Base-by-base conservation (phyloP, 2,888 invertebrate species). In the Harpalus rufipes region DNA sequence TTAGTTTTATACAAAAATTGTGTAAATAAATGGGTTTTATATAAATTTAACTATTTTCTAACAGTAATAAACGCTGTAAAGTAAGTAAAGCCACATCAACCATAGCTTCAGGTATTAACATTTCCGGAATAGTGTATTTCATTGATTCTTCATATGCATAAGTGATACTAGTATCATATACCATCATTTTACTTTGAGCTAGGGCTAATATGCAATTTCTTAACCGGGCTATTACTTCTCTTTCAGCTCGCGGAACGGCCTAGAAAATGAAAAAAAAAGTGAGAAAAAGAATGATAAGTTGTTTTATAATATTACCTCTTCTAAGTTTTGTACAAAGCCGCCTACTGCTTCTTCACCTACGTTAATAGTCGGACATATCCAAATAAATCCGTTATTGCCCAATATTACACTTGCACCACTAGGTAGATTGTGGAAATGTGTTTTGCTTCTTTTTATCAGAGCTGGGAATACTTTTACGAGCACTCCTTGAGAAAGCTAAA, bases 371-470 rank as follows among this genome's bases (percentile, higher is more conserved):
- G 97, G 96, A 85, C 95, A 95, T 85, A 99, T 95, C 98, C 98
- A 99, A 86, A 99, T 95, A 88, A 95, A 98, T 0, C 99, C 99
- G 91, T 99, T 99, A 90, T 98, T 98, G 7, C 99, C 99, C 25
- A 99, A 93, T 85, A 99, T 98, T 21, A 99, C 92, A 85, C 96
- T 97, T 0, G 97, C 96, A 0, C 99, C 99, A 90, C 97, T 96
- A 0, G 97, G 95, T 82, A 99, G 92, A 91, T 96, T 96, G 90
- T 99, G 98, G 89, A 99, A 99, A 91, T 99, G 98, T 74, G 97
- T 97, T 91, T 99, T 99, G 85, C 98, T 94, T 16, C 98, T 93
- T 90, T 97, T 97, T 18, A 99, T 95, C 41, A 99, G 91, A 1
- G 97, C 97, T 0, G 99, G 97, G 72, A 97, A 96, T 0, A 99